These are phyloP conservation scores for Andrena trimmerana DNA, from an alignment of 2,888 invertebrate species.

Conservation along the genomic window DNA sequence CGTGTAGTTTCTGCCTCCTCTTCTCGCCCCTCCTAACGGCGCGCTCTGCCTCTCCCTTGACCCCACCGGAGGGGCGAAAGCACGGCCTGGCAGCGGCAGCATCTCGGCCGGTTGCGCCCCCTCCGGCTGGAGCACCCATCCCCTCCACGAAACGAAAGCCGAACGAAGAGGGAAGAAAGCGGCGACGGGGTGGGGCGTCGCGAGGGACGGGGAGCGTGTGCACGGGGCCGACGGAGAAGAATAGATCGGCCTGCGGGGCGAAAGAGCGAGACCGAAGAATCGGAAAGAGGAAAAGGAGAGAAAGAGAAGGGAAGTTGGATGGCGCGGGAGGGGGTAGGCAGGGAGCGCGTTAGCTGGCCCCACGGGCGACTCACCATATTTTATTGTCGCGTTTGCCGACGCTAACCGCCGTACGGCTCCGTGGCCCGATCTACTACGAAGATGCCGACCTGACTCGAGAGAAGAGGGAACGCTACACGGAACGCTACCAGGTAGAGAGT, in stretches of 20 bases:
- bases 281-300: constrained; percentile 69
- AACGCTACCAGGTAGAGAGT: constrained; percentile 57
- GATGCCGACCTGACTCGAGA: constrained; percentile 65
- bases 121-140: constrained; percentile 67
- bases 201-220: constrained; percentile 55
- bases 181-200: constrained; percentile 70
- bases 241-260: constrained; percentile 47
- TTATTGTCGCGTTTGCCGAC: constrained; percentile 84
- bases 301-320: constrained; percentile 60
- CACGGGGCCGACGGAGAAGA: constrained; percentile 52
- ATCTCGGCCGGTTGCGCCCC: constrained; percentile 73
- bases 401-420: constrained; percentile 80
- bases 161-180: constrained; percentile 79
- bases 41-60: constrained; percentile 53
- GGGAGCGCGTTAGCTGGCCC: constrained; percentile 74
- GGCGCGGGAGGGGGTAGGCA: constrained; percentile 65
- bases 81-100: constrained; percentile 65
- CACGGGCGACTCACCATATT: constrained; percentile 81
- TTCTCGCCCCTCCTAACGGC: constrained; percentile 60
- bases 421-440: constrained; percentile 73
- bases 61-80: constrained; percentile 55
- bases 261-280: constrained; percentile 64
- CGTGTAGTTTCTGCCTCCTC: constrained; percentile 81
- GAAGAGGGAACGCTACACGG: constrained; percentile 63
- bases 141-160: constrained; percentile 70